These are phyloP conservation scores for Cuniculus paca DNA, from an alignment of 2,797 vertebrate genomes.

Conservation along the genomic window DNA sequence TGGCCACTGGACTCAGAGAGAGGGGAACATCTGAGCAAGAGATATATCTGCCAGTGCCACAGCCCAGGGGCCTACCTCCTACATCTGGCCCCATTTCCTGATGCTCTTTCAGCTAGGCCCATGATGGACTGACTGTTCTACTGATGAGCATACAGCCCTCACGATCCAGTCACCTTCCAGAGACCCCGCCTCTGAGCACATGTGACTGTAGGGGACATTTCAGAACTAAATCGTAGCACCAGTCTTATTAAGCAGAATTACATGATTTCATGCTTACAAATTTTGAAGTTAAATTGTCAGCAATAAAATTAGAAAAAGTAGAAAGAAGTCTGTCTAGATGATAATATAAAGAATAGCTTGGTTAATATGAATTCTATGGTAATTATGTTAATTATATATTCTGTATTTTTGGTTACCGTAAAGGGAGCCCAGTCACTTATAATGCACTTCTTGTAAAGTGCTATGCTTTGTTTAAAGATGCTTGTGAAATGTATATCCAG, in stretches of 20 bases:
- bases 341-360: not conserved
- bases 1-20: not conserved
- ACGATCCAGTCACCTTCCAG: not conserved
- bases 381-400: not conserved
- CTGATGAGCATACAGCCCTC: not conserved
- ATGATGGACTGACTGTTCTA: not conserved
- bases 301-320: conserved; percentile 27
- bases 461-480: conserved; percentile 40
- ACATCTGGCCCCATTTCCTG: not conserved
- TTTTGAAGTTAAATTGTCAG: conserved; percentile 38
- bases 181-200: not conserved
- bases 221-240: not conserved
- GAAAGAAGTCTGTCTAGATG: not conserved
- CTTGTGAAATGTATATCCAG: not conserved
- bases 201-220: not conserved
- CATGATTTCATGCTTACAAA: not conserved
- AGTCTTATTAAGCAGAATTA: not conserved
- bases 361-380: not conserved
- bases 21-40: not conserved
- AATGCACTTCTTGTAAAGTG: not conserved
- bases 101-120: not conserved
- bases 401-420: conserved; percentile 33
- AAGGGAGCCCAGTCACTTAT: conserved; percentile 15
- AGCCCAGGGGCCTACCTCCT: not conserved
- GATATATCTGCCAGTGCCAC: not conserved